Evolutionary conservation across 2,888 invertebrate genomes (phyloP).

Genomic region (Tiliacea citrago): DNA sequence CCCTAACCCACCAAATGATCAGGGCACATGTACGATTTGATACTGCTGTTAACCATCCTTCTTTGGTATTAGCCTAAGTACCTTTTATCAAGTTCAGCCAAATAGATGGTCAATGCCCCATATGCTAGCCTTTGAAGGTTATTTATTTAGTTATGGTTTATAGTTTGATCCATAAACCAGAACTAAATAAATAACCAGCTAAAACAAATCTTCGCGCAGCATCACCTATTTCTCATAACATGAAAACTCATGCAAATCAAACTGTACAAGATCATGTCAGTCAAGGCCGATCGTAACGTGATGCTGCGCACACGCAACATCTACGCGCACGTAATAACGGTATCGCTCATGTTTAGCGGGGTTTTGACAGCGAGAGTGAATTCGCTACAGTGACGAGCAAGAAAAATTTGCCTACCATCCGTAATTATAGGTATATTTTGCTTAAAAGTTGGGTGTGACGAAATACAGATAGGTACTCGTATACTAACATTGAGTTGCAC

Average conservation of each 20-base stretch:
- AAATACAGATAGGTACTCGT: too few species aligned
- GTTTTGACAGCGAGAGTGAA: constrained; percentile 58
- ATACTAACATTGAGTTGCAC: too few species aligned
- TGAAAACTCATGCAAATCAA: constrained; percentile 54
- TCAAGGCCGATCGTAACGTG: constrained; percentile 57
- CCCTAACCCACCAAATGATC: neutral
- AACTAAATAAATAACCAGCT: neutral
- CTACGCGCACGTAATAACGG: constrained; percentile 60
- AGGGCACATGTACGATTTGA: neutral
- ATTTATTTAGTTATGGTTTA: too few species aligned
- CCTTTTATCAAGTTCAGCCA: neutral
- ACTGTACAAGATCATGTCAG: constrained; percentile 61
- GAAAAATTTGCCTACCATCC: neutral
- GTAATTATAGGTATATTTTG: neutral
- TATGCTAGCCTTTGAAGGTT: too few species aligned
- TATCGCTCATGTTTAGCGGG: constrained; percentile 56
- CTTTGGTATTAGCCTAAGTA: neutral
- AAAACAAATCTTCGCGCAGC: constrained; percentile 13
- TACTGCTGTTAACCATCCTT: neutral
- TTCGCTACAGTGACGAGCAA: constrained; percentile 41
- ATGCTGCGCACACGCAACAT: constrained; percentile 57
- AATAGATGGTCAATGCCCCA: neutral
- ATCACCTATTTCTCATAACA: constrained; percentile 52
- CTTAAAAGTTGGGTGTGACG: neutral
- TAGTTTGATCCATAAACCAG: neutral